Base-by-base conservation (phyloP, 2,888 invertebrate species). In the Chloromyia formosa region DNA sequence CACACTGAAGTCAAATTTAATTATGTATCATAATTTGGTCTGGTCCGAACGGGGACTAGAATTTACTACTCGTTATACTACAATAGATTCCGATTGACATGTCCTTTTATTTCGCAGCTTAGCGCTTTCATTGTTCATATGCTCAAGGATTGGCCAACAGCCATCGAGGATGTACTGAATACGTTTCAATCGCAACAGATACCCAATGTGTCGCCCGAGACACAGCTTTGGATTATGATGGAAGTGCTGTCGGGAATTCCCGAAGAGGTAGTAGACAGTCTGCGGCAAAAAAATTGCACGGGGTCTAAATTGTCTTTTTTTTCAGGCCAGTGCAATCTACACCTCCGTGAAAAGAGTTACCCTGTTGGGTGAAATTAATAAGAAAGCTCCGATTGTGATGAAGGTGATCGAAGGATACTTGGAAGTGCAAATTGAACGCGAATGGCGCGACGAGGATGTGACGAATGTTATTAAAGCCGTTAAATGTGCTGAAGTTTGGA, bases 201-300 rank as follows among this genome's bases (percentile, higher is more conserved):
- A 78, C 89, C 89, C 42, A 88, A 88, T 83, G 88, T 88, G 79
- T 88, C 87, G 80, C 88, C 88, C 76, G 89, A 88, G 80, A 88
- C 88, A 79, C 89, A 89, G 78, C 86, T 88, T 75, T 90, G 88
- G 88, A 90, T 90, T 77, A 88, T 97, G 80, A 84, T 97, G 72
- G 93, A 95, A 87, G 92, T 96, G 53, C 87, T 97, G 16, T 92
- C 93, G 80, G 93, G 94, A 73, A 90, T 97, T 82, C 95, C 96
- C 27, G 94, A 93, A 86, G 96, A 97, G 88, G 95, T 94, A 86
- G 86, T 53, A n/a, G 16, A 4, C 27, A 35, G 27, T 53, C 18
- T n/a, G 18, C 12, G n/a, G 10, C 1, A 45, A 10, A 45, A 14
- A 45, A 45, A 45, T 14, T 45, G 45, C n/a, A 1, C 10, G n/a